Evolutionary conservation across 2,888 invertebrate genomes (phyloP).

Genomic region (Pseudoips prasinana): DNA sequence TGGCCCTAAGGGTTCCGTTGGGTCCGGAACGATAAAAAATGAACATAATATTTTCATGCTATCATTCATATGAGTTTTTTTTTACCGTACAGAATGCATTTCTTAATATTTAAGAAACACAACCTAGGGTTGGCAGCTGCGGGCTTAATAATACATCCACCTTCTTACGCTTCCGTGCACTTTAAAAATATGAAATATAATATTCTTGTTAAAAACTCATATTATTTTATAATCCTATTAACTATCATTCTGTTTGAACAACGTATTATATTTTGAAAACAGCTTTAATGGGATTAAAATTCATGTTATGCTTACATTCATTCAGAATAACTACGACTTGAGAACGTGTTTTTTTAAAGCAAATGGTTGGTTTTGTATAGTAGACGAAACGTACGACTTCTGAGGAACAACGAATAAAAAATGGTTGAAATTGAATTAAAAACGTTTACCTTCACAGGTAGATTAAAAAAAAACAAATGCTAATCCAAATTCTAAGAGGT

Average conservation of each 20-base stretch:
- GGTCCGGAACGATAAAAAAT: too few species aligned
- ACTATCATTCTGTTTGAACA: background rate
- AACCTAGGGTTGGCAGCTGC: constrained; percentile 23
- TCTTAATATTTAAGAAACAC: constrained; percentile 2
- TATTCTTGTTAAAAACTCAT: constrained; percentile 15
- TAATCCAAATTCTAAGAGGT: too few species aligned
- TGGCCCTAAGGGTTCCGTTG: too few species aligned
- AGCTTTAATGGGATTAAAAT: constrained; percentile 5
- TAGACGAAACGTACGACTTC: too few species aligned
- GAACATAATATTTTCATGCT: too few species aligned
- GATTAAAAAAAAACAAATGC: too few species aligned
- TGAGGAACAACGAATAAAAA: too few species aligned
- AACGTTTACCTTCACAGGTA: too few species aligned
- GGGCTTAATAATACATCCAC: constrained; percentile 1
- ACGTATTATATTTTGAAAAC: constrained; percentile 1
- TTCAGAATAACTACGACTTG: background rate
- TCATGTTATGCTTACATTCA: background rate
- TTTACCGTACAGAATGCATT: constrained; percentile 18
- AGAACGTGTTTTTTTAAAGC: too few species aligned
- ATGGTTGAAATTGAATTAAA: too few species aligned
- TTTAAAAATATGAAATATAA: constrained; percentile 23
- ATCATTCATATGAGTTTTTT: too few species aligned
- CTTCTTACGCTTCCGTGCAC: constrained; percentile 9
- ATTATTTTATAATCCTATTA: constrained; percentile 11
- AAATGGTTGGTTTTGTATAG: too few species aligned